Percentiles rank a stretch among this genome's conserved stretches.
phyloP scores from a whole-genome alignment of 1,140 invertebrate species.

The Drosophila parabipectinata region DNA sequence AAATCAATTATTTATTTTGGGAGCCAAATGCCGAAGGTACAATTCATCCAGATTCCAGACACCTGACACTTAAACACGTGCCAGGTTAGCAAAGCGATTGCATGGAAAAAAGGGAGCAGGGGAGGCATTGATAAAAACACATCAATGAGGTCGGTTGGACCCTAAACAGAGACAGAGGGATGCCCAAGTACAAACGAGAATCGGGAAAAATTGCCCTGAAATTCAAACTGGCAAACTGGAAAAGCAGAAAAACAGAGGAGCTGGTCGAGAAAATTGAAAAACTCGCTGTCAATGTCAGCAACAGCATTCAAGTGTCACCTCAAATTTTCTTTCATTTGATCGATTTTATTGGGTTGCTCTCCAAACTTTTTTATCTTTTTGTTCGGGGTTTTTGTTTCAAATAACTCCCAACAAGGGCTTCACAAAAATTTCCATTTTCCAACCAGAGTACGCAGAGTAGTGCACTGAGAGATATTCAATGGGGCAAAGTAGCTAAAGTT shows the following conservation, averaged over 20 bases:
- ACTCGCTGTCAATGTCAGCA: conserved; percentile 46
- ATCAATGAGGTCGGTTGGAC: conserved; percentile 29
- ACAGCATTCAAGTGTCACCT: conserved; percentile 50
- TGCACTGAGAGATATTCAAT: background rate
- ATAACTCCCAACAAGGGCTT: conserved; percentile 32
- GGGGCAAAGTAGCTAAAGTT: background rate
- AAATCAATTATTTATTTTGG: conserved; percentile 47
- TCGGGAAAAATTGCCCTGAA: conserved; percentile 23
- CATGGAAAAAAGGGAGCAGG: conserved; percentile 4
- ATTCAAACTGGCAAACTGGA: conserved; percentile 32
- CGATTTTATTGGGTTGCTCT: conserved; percentile 39
- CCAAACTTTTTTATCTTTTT: conserved; percentile 13
- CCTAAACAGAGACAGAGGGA: conserved; percentile 18
- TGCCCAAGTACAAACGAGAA: conserved; percentile 24
- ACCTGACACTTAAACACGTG: conserved; percentile 39
- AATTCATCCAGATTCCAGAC: background rate
- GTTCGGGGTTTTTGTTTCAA: conserved; percentile 37
- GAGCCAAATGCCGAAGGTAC: conserved; percentile 8
- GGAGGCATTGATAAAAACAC: conserved; percentile 36
- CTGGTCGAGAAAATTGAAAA: conserved; percentile 35
- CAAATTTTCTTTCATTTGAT: conserved; percentile 37
- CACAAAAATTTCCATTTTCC: conserved; percentile 36
- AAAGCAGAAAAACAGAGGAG: conserved; percentile 10
- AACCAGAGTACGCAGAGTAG: background rate
- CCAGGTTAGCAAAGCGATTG: conserved; percentile 5